Conservation (phyloP, 2,888 invertebrate species). For the Perithous albicinctus region DNA sequence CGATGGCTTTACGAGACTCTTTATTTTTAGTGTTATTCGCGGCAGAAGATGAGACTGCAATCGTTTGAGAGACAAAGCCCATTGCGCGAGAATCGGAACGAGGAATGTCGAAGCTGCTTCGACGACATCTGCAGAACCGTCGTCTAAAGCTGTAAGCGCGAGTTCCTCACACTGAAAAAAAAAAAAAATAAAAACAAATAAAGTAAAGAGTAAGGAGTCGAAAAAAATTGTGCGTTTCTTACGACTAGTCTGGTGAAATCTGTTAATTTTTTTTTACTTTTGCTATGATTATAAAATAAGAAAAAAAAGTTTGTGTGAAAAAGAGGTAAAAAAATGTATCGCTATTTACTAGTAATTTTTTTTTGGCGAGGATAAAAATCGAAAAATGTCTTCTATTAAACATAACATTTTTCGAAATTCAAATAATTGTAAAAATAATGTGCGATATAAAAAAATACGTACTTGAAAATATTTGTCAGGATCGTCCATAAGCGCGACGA, state of each 20-base stretch:
- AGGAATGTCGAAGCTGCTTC: constrained; percentile 86
- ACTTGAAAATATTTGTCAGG: constrained; percentile 87
- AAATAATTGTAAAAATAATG: no score
- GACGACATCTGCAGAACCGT: constrained; percentile 86
- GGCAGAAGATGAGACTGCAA: constrained; percentile 86
- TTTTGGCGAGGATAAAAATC: no score
- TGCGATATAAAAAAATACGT: no score
- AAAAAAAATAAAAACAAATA: constrained; percentile 5
- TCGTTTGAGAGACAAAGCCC: constrained; percentile 87
- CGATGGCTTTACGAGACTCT: constrained; percentile 76
- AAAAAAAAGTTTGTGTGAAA: no score
- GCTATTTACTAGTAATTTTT: constrained; percentile 6
- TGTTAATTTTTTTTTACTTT: no score
- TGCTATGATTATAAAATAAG: no score
- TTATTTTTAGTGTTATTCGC: constrained; percentile 79
- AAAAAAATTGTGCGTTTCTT: no score
- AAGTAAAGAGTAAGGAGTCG: neutral
- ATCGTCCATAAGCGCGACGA: constrained; percentile 88
- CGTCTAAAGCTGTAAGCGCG: constrained; percentile 87
- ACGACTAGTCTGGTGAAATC: no score
- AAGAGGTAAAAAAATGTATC: neutral
- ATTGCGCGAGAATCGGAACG: constrained; percentile 88
- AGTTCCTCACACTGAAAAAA: constrained; percentile 86
- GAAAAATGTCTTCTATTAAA: no score
- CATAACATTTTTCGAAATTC: no score